A percentile compares a stretch with the other conserved stretches of the same genome.
These are phyloP conservation scores for Mimachlamys varia DNA, from an alignment of 2,888 invertebrate species.

Conservation along the genomic window DNA sequence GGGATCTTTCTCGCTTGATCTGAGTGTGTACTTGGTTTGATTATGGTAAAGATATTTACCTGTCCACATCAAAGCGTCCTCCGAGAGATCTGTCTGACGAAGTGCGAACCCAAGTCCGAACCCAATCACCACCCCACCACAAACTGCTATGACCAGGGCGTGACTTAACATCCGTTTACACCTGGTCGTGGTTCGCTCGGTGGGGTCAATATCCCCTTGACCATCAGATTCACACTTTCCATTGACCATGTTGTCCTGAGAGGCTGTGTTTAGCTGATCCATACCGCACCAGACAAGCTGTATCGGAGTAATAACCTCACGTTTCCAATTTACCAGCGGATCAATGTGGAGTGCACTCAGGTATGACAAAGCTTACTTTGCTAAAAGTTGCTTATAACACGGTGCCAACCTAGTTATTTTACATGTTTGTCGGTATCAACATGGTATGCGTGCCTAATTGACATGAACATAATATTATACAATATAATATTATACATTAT, in stretches of 20 bases:
- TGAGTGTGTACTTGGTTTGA: too few relatives aligned
- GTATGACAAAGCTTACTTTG: not conserved
- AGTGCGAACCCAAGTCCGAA: not conserved
- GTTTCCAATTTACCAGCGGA: too few relatives aligned
- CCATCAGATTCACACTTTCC: not conserved
- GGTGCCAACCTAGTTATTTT: too few relatives aligned
- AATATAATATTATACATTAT: too few relatives aligned
- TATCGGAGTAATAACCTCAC: not conserved
- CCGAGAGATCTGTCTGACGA: not conserved
- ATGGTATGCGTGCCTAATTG: too few relatives aligned
- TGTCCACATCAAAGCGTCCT: not conserved
- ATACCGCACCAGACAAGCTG: not conserved
- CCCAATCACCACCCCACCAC: not conserved
- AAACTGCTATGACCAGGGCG: not conserved
- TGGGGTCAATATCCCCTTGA: not conserved
- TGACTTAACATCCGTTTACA: not conserved
- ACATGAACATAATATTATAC: too few relatives aligned
- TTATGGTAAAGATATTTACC: not conserved
- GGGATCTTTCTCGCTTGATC: too few relatives aligned
- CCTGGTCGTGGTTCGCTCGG: not conserved
- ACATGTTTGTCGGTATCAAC: too few relatives aligned
- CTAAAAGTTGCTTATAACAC: too few relatives aligned
- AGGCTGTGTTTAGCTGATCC: not conserved
- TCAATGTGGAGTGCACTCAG: not conserved
- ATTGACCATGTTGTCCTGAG: not conserved